Conservation (phyloP, 2,113 vertebrate genomes). For the Silurus asotus region DNA sequence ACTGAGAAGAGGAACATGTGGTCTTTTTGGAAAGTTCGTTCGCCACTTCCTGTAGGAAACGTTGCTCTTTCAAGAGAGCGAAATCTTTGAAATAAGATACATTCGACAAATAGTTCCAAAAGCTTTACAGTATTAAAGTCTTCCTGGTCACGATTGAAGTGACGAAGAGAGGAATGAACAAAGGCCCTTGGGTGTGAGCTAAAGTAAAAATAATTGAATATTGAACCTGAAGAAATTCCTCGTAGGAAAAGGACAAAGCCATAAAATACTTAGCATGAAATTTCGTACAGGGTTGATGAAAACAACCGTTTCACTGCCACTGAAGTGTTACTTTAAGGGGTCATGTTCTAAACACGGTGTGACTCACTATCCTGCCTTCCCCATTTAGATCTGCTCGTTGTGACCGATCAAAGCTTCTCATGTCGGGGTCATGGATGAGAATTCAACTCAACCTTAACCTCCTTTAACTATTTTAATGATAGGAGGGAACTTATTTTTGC, state of each 20-base stretch:
- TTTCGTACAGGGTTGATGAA: neutral
- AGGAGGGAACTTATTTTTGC: neutral
- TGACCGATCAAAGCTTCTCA: conserved; percentile 14
- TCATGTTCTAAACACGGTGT: conserved; percentile 5
- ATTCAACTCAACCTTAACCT: neutral
- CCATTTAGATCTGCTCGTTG: neutral
- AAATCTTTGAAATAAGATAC: conserved; percentile 20
- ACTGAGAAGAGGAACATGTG: conserved; percentile 6
- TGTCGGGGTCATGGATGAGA: neutral
- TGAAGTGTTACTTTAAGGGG: neutral
- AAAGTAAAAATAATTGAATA: conserved; percentile 1
- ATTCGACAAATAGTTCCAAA: conserved; percentile 13
- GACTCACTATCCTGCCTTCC: conserved; percentile 15
- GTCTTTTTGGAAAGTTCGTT: neutral
- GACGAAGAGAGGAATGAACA: conserved; percentile 5
- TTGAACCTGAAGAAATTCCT: neutral
- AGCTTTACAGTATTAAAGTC: neutral
- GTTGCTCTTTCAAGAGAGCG: neutral
- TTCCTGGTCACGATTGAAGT: conserved; percentile 2
- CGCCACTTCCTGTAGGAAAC: conserved; percentile 15
- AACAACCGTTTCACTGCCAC: neutral
- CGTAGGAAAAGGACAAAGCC: neutral
- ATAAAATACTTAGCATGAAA: neutral
- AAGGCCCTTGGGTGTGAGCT: neutral
- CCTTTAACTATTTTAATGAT: conserved; percentile 36